Conservation (phyloP, 2,113 vertebrate species). For the Podarcis muralis region DNA sequence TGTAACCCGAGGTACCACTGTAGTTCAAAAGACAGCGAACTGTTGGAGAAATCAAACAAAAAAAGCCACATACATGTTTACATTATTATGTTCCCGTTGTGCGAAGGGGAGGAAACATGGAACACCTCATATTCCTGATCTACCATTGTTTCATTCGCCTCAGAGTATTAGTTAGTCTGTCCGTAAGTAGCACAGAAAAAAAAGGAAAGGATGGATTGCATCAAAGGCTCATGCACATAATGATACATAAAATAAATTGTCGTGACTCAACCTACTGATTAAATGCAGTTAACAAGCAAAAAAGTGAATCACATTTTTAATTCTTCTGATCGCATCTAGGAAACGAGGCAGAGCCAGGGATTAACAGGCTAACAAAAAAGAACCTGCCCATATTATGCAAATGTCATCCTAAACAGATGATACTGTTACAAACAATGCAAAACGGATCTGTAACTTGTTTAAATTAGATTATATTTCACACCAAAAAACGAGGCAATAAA, state of each 20-base stretch:
- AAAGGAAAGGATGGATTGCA: slow-evolving; percentile 29
- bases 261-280: slow-evolving; percentile 15
- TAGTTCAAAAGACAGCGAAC: background rate
- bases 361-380: slow-evolving; percentile 24
- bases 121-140: background rate
- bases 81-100: background rate
- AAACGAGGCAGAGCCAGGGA: slow-evolving; percentile 28
- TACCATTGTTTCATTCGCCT: background rate
- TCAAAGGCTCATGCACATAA: background rate
- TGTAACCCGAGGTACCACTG: no score
- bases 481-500: slow-evolving; percentile 20
- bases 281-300: slow-evolving; percentile 32
- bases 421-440: background rate
- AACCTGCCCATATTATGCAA: background rate
- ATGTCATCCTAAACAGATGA: slow-evolving; percentile 1
- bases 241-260: slow-evolving; percentile 36
- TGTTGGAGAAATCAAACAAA: background rate
- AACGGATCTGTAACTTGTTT: slow-evolving; percentile 12
- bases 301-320: slow-evolving; percentile 21
- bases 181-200: background rate
- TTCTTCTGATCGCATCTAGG: slow-evolving; percentile 27
- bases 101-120: background rate
- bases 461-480: slow-evolving; percentile 30
- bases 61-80: background rate
- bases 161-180: background rate